Base-by-base conservation (phyloP, 2,888 invertebrate genomes). In the Luperina nickerlii region DNA sequence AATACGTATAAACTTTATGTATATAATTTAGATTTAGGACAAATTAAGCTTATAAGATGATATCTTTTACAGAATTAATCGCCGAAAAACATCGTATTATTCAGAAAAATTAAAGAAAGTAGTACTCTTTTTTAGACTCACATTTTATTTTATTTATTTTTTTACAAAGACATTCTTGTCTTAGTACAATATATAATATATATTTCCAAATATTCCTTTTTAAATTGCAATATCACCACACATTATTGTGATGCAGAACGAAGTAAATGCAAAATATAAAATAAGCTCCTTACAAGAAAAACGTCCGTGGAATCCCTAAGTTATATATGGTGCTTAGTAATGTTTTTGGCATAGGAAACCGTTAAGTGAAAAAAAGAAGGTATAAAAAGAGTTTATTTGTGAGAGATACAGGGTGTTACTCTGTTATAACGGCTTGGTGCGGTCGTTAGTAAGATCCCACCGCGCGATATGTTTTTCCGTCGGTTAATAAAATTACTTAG, bases 371-470 rank as follows among this genome's bases (percentile, higher is more conserved):
- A 84, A 85, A 74, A 86, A 81, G 71, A 78, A 78, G 51, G 74
- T 76, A 79, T 84, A 88, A 88, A 87, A 79, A 75, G 24, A 80
- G 85, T 90, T 90, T 90, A 85, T 89, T 90, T 89, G 81, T 85
- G 82, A 74, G 74, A 87, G 87, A 88, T 88, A 90, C 85, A 68
- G 83, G 78, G 81, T 84, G 86, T 86, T 88, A 85, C 84, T 87
- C 85, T 90, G 89, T 89, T 90, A 88, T 92, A 92, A 92, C 87
- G 88, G 90, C 87, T 78, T 87, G 79, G 84, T 83, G 79, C 81
- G 88, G 91, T 91, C 92, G 91, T 93, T 92, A 92, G 87, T 76
- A 51, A 89, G 92, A 92, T 91, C 87, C 88, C 82, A 89, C 87
- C 84, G 77, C 74, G 68, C 82, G 90, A 90, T 92, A 91, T 89